Evolutionary conservation across 2,113 vertebrate genomes (phyloP).

Genomic region (Phyllostomus discolor): DNA sequence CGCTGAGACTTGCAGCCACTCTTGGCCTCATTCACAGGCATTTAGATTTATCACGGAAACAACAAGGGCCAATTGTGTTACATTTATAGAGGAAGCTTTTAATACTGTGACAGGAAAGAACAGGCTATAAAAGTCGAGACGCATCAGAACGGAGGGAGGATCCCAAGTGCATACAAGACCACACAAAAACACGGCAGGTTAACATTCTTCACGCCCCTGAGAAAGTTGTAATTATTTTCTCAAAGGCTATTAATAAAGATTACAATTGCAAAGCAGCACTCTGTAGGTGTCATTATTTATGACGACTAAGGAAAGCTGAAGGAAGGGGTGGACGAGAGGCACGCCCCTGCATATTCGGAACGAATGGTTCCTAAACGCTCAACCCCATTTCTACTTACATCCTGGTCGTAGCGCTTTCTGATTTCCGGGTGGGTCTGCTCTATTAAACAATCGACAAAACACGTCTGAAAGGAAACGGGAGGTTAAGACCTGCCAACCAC

Average conservation of each 20-base stretch:
- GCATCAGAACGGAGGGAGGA: conserved; percentile 16
- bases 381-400: conserved; percentile 84
- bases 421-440: conserved; percentile 99
- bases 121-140: conserved; percentile 10
- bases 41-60: conserved; percentile 59
- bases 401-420: conserved; percentile 94
- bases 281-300: background rate
- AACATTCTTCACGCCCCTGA: background rate
- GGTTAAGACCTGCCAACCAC: background rate
- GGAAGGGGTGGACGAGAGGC: background rate
- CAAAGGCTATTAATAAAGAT: conserved; percentile 20
- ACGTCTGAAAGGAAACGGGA: conserved; percentile 84
- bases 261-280: background rate
- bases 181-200: conserved; percentile 27
- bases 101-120: conserved; percentile 25
- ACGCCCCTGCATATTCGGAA: background rate
- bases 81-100: conserved; percentile 48
- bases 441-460: conserved; percentile 98
- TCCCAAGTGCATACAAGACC: background rate
- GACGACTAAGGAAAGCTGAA: background rate
- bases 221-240: conserved; percentile 3
- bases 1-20: conserved; percentile 43
- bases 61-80: conserved; percentile 41
- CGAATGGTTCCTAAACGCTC: background rate
- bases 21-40: conserved; percentile 40